These are phyloP conservation scores for Eilema depressum DNA, from an alignment of 2,888 invertebrate genomes.

Conservation along the genomic window DNA sequence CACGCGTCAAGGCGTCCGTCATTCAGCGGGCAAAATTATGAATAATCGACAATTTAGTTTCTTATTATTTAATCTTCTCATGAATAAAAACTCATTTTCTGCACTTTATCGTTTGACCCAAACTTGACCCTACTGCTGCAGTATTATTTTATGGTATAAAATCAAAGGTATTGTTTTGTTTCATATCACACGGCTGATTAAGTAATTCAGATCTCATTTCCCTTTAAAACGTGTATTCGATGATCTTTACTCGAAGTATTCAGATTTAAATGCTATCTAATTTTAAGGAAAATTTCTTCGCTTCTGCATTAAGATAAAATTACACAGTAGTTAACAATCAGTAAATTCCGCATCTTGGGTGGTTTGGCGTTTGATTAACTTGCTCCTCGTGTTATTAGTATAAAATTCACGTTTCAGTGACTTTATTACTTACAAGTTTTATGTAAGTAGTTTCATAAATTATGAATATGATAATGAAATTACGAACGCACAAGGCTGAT, in stretches of 20 bases:
- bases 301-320: constrained; percentile 23
- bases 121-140: no score
- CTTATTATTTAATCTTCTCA: no score
- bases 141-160: not conserved
- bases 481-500: not conserved
- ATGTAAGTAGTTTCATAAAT: not conserved
- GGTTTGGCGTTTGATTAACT: not conserved
- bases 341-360: not conserved
- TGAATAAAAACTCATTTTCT: no score
- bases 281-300: not conserved
- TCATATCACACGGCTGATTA: not conserved
- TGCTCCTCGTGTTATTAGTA: not conserved
- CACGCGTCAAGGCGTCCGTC: not conserved
- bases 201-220: not conserved
- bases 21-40: no score
- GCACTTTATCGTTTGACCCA: no score
- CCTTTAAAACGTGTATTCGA: not conserved
- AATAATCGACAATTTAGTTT: no score
- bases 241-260: not conserved
- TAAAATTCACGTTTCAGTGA: not conserved
- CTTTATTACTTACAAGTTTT: not conserved
- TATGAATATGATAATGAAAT: not conserved
- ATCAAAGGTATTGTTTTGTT: not conserved
- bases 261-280: not conserved
- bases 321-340: not conserved